Conservation (phyloP, 1,140 invertebrate genomes). For the Diprion similis region DNA sequence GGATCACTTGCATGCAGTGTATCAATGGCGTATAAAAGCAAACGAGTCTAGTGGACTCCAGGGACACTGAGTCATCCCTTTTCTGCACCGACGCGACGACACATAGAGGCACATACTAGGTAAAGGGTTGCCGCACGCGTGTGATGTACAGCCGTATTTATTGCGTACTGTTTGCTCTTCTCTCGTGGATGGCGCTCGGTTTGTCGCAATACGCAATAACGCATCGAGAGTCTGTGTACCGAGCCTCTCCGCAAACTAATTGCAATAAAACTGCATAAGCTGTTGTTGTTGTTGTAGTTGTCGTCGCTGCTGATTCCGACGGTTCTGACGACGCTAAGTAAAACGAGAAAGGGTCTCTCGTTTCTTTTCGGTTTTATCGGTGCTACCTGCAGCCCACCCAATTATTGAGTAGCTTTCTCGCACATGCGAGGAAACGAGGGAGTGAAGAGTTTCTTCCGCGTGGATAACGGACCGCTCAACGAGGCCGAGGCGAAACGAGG, state of each 20-base stretch:
- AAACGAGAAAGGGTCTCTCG: too few species aligned
- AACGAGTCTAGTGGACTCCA: background rate
- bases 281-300: slow-evolving; percentile 28
- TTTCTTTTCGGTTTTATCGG: too few species aligned
- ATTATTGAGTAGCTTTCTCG: too few species aligned
- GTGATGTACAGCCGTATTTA: slow-evolving; percentile 48
- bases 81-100: background rate
- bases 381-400: too few species aligned
- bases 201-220: slow-evolving; percentile 44
- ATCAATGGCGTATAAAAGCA: background rate
- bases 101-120: slow-evolving; percentile 12
- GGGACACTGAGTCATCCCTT: background rate
- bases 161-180: slow-evolving; percentile 48
- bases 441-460: too few species aligned
- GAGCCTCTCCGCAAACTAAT: slow-evolving; percentile 31
- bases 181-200: slow-evolving; percentile 30
- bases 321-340: slow-evolving; percentile 22
- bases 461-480: too few species aligned
- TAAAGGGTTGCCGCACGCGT: slow-evolving; percentile 42
- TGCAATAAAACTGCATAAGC: slow-evolving; percentile 23
- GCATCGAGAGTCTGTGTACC: slow-evolving; percentile 22
- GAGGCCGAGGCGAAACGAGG: too few species aligned
- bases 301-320: slow-evolving; percentile 23
- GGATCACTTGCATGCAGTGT: background rate
- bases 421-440: too few species aligned